phyloP scores from a whole-genome alignment of 2,797 vertebrate genomes.

The Coreius guichenoti region DNA sequence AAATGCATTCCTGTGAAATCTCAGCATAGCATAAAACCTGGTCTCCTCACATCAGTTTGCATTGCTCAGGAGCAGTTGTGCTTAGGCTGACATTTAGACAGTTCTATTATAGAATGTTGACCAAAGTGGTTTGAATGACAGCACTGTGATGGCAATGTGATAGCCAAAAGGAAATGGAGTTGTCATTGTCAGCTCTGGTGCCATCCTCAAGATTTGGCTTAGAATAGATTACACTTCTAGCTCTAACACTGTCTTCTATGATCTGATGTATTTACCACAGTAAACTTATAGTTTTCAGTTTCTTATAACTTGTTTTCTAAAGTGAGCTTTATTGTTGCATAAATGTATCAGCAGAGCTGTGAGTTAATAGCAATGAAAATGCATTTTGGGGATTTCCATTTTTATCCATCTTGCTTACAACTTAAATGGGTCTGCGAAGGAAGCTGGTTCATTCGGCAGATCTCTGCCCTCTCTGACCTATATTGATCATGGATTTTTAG shows the following conservation, averaged over 20 bases:
- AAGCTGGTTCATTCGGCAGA: conserved; percentile 42
- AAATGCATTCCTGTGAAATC: neutral
- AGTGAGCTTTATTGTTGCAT: conserved; percentile 4
- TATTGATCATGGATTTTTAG: conserved; percentile 9
- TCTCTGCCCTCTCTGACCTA: conserved; percentile 37
- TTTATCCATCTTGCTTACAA: conserved; percentile 2
- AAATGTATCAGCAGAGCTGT: conserved; percentile 15
- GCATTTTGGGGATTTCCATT: conserved; percentile 29
- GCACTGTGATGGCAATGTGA: conserved; percentile 60
- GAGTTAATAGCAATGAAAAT: conserved; percentile 16
- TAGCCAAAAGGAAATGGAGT: conserved; percentile 66
- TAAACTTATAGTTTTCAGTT: conserved; percentile 61
- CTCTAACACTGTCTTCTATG: conserved; percentile 49
- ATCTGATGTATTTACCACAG: conserved; percentile 59
- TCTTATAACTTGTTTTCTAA: neutral
- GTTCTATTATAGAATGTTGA: conserved; percentile 67
- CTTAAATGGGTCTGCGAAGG: conserved; percentile 28
- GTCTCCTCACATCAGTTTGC: neutral
- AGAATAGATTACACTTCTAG: conserved; percentile 60
- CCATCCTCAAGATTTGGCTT: conserved; percentile 57
- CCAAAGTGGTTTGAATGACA: conserved; percentile 59
- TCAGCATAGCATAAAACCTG: conserved; percentile 4
- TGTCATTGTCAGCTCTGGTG: conserved; percentile 60
- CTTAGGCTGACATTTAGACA: conserved; percentile 55
- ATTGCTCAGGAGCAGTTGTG: conserved; percentile 25